Evolutionary conservation across 2,797 vertebrate genomes (phyloP), one percentile per base, ranked within the genome.

Genomic region (Hippocampus kuda): DNA sequence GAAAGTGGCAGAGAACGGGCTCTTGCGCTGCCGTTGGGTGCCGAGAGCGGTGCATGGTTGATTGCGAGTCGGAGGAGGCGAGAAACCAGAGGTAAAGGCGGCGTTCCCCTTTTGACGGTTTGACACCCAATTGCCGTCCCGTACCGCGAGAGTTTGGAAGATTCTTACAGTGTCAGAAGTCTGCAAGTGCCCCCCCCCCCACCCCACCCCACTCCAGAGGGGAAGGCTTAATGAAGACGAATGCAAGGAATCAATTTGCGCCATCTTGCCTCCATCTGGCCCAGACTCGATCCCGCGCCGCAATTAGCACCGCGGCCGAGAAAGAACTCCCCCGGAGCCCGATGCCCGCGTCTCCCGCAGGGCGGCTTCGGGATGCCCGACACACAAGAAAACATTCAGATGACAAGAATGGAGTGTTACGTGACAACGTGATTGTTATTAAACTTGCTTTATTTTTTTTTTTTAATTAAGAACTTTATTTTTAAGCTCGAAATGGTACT

Each of bases 211-310:
- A 83, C 89, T 86, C 84, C 82, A 81, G 81, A 89, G 88, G 85
- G 60, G 74, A 83, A 83, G 81, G 78, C 82, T 88, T 91, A 91
- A 92, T 92, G 89, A 91, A 91, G 90, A 92, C 86, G 87, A 92
- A 92, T 90, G 88, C 81, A 77, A 88, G 86, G 86, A 91, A 90
- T 90, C 86, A 88, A 90, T 91, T 91, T 91, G 84, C 84, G 72
- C 85, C 88, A 89, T 89, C 90, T 89, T 86, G 10, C 80, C 80
- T 83, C 89, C 89, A 91, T 92, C 89, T 91, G 91, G 87, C 81
- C 79, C 81, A 74, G 79, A 84, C 82, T 87, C 68, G 79, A 84
- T 80, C 87, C 83, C 81, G 87, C 74, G 84, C 88, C 86, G 89
- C 89, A 91, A 90, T 91, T 91, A 90, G 86, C 86, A 84, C 83